These are phyloP conservation scores for Cliona cf. orientalis DNA, from an alignment of 37 sponge, comb jelly and placozoan species.

Conservation along the genomic window DNA sequence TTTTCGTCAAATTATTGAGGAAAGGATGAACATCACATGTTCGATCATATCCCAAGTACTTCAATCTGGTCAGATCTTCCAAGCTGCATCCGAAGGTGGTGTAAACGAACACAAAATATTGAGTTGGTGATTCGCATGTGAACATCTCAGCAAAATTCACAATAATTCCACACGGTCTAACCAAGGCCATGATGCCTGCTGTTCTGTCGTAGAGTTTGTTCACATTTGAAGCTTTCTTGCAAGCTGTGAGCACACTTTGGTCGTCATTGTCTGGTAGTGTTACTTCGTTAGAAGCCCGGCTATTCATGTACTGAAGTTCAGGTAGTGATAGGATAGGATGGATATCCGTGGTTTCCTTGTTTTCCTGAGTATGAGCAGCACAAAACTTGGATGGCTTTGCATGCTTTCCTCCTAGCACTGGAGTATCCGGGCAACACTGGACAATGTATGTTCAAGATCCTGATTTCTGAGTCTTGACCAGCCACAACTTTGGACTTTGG, in stretches of 20 bases:
- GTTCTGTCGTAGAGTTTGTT: constrained; percentile 14
- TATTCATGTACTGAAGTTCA: too few relatives aligned
- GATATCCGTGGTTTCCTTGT: too few relatives aligned
- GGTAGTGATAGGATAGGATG: too few relatives aligned
- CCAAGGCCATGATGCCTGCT: constrained; percentile 10
- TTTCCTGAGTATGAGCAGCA: neutral
- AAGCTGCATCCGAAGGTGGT: neutral
- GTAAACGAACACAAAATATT: neutral
- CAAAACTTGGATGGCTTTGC: constrained; percentile 12
- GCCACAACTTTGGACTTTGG: neutral
- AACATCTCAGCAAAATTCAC: constrained; percentile 37
- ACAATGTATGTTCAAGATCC: neutral
- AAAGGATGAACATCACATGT: constrained; percentile 4
- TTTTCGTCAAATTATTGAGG: neutral
- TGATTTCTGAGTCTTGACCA: constrained; percentile 1
- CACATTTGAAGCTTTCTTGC: constrained; percentile 8
- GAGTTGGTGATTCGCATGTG: constrained; percentile 23
- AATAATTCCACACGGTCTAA: constrained; percentile 40
- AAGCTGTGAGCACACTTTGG: neutral
- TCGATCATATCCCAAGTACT: neutral
- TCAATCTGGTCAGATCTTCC: neutral
- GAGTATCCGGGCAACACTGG: constrained; percentile 18
- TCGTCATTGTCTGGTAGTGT: constrained; percentile 37
- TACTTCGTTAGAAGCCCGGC: too few relatives aligned
- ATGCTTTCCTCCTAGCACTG: constrained; percentile 20